Percentiles rank a stretch among this genome's conserved stretches.
phyloP scores from a whole-genome alignment of 1,140 invertebrate species.

The Cepaea nemoralis region DNA sequence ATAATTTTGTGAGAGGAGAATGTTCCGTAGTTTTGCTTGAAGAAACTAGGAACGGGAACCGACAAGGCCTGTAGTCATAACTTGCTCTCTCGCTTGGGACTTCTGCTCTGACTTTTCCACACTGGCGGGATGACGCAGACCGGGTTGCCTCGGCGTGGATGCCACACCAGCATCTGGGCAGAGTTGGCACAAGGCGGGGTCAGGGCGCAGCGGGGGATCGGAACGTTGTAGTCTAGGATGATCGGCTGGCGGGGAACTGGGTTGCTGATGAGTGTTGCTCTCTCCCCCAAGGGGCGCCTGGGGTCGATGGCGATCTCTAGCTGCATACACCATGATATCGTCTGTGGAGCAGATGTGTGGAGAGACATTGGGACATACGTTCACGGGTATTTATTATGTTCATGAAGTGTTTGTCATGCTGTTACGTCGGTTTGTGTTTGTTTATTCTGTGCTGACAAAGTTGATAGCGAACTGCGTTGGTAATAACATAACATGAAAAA shows the following conservation, averaged over 20 bases:
- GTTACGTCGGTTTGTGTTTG: too few relatives aligned
- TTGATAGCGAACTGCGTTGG: too few relatives aligned
- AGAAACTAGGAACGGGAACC: neutral
- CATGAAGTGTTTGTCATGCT: too few relatives aligned
- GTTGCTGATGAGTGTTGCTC: slow-evolving; percentile 64
- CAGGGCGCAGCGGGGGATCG: slow-evolving; percentile 67
- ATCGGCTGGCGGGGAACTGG: slow-evolving; percentile 62
- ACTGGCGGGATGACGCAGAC: slow-evolving; percentile 65
- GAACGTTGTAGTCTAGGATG: slow-evolving; percentile 64
- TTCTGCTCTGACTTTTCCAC: slow-evolving; percentile 61
- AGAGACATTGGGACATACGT: too few relatives aligned
- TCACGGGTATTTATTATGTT: too few relatives aligned
- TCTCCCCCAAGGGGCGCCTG: slow-evolving; percentile 57
- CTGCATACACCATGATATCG: slow-evolving; percentile 69
- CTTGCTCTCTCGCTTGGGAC: slow-evolving; percentile 56
- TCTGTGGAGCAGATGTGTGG: slow-evolving; percentile 50
- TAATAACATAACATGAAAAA: too few relatives aligned
- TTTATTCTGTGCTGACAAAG: too few relatives aligned
- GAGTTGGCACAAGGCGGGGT: slow-evolving; percentile 71
- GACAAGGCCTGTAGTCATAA: slow-evolving; percentile 44
- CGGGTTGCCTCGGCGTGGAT: slow-evolving; percentile 59
- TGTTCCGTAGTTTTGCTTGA: neutral
- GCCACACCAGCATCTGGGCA: slow-evolving; percentile 71
- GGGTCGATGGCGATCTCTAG: slow-evolving; percentile 70
- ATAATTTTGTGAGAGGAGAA: neutral